Evolutionary conservation across 2,888 invertebrate genomes (phyloP), one percentile per base, ranked within the genome.

Genomic region (Bruchidius siliquastri): DNA sequence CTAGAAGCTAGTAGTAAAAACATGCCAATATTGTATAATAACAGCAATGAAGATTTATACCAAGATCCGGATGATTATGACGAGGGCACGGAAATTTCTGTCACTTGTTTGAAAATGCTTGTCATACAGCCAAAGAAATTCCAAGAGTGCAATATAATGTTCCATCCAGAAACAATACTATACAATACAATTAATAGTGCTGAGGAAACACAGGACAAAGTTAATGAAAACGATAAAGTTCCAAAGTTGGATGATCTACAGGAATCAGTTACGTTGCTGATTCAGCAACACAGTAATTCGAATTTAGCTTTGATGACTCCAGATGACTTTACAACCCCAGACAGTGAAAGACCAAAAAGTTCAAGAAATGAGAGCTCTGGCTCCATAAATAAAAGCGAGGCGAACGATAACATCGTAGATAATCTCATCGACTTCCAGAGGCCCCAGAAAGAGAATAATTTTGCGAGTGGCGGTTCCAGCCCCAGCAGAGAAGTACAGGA

Each of bases 401-500:
- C 76, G 0, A 80, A 82, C 74, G 79, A 80, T 18, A 75, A 74
- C 0, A 76, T 76, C 18, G 82, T 81, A 6, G 83, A 85, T 21
- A 82, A 82, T 76, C 78, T 84, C 20, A 83, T 83, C 8, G 85
- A 85, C 71, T 84, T 84, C 70, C 81, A 83, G 73, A 72, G 79
- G 70, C 81, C 82, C 0, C 83, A 83, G 72, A 84, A 84, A 76
- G 85, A 86, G 79, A 89, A 88, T 82, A 89, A 88, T 82, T 87
- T 90, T 78, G 91, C 92, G 0, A 95, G 95, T 72, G 94, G 93
- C n/a, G 94, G 94, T 20, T 96, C 96, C 75, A 96, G 95, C 85
- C 96, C 96, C 4, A 96, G 96, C 81, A 89, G 95, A 22, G 96
- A 97, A 87, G 96, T 96, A 22, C 92, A 95, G 84, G 93, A 96